Evolutionary conservation across 1,140 invertebrate species (phyloP).

Genomic region (Zaprionus tsacasi): DNA sequence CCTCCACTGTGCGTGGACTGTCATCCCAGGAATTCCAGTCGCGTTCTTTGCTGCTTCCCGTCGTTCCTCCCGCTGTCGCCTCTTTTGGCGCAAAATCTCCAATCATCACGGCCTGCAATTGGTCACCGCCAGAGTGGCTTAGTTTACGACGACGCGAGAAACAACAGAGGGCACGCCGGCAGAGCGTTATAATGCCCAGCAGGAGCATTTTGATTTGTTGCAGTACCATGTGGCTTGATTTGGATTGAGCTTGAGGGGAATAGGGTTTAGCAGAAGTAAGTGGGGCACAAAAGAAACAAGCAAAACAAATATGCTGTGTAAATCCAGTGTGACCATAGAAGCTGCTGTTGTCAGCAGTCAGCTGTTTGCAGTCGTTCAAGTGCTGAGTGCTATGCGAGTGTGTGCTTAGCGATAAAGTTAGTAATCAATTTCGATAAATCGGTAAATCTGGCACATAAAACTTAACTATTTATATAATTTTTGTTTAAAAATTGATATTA

Average conservation of each 20-base stretch:
- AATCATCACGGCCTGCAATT: constrained; percentile 68
- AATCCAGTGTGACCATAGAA: constrained; percentile 31
- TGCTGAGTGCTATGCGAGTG: constrained; percentile 12
- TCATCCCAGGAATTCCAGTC: constrained; percentile 84
- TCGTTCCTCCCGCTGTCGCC: not conserved
- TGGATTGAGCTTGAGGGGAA: constrained; percentile 4
- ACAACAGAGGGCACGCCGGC: constrained; percentile 78
- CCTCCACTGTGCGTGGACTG: constrained; percentile 78
- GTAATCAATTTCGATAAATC: not conserved
- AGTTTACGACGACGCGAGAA: constrained; percentile 76
- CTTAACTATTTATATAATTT: not conserved
- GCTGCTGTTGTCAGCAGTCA: not conserved
- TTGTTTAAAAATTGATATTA: too few relatives aligned
- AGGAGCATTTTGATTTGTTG: constrained; percentile 80
- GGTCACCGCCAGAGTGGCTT: constrained; percentile 53
- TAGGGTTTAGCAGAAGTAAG: constrained; percentile 27
- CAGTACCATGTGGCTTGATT: constrained; percentile 52
- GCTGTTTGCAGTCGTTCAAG: constrained; percentile 22
- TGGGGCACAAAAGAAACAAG: constrained; percentile 46
- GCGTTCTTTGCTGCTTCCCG: constrained; percentile 45
- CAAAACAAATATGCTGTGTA: constrained; percentile 54
- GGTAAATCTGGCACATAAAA: not conserved
- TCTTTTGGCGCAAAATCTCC: constrained; percentile 46
- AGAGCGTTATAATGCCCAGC: constrained; percentile 70
- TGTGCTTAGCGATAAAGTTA: not conserved